phyloP scores from a whole-genome alignment of 2,888 invertebrate genomes.

The Drosophila melanosoma region DNA sequence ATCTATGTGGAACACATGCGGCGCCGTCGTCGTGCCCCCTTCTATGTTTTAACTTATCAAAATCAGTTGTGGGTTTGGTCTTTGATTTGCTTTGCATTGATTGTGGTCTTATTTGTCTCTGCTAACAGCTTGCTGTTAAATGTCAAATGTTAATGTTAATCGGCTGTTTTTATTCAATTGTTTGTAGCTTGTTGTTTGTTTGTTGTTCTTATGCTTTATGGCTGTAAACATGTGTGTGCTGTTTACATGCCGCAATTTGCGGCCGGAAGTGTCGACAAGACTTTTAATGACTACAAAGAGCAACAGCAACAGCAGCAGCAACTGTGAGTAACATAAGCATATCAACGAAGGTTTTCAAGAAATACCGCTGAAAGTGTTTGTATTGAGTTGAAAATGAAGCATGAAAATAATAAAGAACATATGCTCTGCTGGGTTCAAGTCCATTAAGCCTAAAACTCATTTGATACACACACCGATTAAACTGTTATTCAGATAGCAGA shows the following conservation, averaged over 20 bases:
- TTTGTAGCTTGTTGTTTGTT: slow-evolving; percentile 17
- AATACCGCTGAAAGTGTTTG: neutral
- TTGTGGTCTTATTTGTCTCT: slow-evolving; percentile 15
- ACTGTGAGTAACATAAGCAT: slow-evolving; percentile 26
- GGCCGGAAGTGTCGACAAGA: slow-evolving; percentile 66
- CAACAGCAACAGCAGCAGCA: slow-evolving; percentile 35
- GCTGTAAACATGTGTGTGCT: slow-evolving; percentile 67
- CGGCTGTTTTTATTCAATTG: slow-evolving; percentile 25
- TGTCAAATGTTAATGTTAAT: slow-evolving; percentile 44
- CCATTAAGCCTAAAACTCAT: neutral
- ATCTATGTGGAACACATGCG: slow-evolving; percentile 70
- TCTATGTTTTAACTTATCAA: slow-evolving; percentile 11
- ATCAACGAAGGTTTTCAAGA: slow-evolving; percentile 28
- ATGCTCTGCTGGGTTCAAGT: neutral
- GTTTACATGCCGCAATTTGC: slow-evolving; percentile 68
- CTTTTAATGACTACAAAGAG: slow-evolving; percentile 69
- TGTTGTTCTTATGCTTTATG: slow-evolving; percentile 42
- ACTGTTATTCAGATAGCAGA: neutral
- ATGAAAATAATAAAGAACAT: slow-evolving; percentile 1
- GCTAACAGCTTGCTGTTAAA: slow-evolving; percentile 59
- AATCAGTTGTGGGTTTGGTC: slow-evolving; percentile 17
- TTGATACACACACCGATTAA: neutral
- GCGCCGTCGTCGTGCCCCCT: slow-evolving; percentile 22
- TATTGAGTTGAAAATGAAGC: slow-evolving; percentile 3
- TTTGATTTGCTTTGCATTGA: slow-evolving; percentile 22